A percentile compares a stretch with the other conserved stretches of the same genome.
These are phyloP conservation scores for Drosophila repleta DNA, from an alignment of 1,140 invertebrate species.

Conservation along the genomic window DNA sequence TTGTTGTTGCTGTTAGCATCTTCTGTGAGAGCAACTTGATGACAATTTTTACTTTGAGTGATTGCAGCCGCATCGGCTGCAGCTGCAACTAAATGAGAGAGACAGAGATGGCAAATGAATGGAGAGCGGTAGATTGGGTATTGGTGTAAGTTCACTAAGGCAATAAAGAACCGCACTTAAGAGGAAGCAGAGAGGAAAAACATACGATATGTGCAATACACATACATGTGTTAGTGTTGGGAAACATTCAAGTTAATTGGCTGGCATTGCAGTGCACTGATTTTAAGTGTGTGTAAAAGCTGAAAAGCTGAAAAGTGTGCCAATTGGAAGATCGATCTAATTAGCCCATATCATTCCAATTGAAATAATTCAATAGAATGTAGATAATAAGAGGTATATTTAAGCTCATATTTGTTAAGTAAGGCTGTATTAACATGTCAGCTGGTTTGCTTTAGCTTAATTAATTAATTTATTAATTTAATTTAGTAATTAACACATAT, in stretches of 20 bases:
- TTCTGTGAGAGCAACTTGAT: slow-evolving; percentile 53
- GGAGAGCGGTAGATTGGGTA: not conserved
- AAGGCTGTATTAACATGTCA: too few species aligned
- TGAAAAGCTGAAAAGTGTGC: not conserved
- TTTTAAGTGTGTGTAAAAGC: not conserved
- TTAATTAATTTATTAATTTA: too few species aligned
- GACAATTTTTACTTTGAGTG: slow-evolving; percentile 77
- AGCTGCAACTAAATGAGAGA: slow-evolving; percentile 11
- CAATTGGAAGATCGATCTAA: not conserved
- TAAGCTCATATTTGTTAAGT: too few species aligned
- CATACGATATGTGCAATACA: not conserved
- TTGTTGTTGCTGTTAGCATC: slow-evolving; percentile 17
- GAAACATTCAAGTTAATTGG: slow-evolving; percentile 22
- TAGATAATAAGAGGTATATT: too few species aligned
- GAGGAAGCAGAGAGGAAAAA: not conserved
- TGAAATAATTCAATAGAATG: not conserved
- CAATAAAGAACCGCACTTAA: slow-evolving; percentile 33
- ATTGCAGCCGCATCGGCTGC: slow-evolving; percentile 46
- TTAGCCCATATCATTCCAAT: not conserved
- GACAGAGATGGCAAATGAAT: not conserved
- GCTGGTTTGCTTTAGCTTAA: too few species aligned
- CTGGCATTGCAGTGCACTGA: not conserved
- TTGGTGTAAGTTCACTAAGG: not conserved
- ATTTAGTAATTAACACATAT: not conserved
- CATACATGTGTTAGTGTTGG: slow-evolving; percentile 1